Conservation (phyloP, 2,113 vertebrate genomes). For the Glareola pratincola region DNA sequence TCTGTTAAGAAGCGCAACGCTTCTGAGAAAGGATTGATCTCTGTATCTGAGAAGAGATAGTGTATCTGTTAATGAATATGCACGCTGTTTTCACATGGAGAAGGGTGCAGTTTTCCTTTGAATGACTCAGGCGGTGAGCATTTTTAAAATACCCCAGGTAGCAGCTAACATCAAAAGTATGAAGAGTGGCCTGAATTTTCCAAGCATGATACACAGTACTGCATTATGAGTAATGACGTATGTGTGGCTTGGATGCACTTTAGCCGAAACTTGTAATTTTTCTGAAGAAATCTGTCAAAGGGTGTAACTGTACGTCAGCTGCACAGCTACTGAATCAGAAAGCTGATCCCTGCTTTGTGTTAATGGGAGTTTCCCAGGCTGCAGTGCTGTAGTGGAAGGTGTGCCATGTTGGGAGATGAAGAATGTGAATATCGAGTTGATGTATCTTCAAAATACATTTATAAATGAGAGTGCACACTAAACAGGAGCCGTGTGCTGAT, state of each 20-base stretch:
- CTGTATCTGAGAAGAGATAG: background rate
- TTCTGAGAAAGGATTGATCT: background rate
- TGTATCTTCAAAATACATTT: background rate
- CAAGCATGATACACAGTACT: background rate
- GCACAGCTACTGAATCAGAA: background rate
- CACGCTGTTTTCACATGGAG: background rate
- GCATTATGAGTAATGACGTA: background rate
- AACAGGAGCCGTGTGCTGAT: background rate
- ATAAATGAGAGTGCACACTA: background rate
- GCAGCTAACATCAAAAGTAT: background rate
- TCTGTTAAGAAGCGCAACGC: accelerated
- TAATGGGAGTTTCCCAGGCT: background rate
- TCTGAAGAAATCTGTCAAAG: background rate
- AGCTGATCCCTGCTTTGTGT: background rate
- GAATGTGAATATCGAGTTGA: background rate
- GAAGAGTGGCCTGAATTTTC: background rate
- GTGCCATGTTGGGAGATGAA: background rate
- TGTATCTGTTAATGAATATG: background rate
- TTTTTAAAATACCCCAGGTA: background rate
- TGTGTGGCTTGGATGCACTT: background rate
- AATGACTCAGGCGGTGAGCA: background rate
- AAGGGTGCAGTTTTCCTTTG: background rate
- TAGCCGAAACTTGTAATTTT: background rate
- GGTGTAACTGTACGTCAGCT: background rate
- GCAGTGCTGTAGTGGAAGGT: background rate